Percentiles rank a stretch among this genome's conserved stretches.
These are phyloP conservation scores for Gambelia wislizenii DNA, from an alignment of 2,797 vertebrate genomes.

Conservation along the genomic window DNA sequence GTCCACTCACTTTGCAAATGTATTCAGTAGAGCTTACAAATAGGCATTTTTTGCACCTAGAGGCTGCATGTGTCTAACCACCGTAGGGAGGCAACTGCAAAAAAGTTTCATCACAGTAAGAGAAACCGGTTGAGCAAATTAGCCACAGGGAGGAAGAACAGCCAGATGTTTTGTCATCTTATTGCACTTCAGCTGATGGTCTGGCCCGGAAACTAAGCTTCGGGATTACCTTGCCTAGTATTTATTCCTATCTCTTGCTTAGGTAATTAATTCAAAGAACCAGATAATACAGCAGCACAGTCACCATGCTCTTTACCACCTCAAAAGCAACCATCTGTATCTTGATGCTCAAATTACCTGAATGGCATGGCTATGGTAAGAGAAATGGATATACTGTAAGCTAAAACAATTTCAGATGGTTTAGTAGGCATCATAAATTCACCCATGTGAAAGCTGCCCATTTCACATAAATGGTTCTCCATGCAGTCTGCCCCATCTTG, in stretches of 20 bases:
- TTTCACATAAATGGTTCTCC: background rate
- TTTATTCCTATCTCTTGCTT: conserved; percentile 12
- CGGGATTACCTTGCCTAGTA: background rate
- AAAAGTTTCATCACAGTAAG: background rate
- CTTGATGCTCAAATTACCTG: background rate
- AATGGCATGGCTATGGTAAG: background rate
- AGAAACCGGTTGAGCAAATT: conserved; percentile 4
- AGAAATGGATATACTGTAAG: background rate
- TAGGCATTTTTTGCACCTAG: background rate
- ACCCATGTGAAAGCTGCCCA: background rate
- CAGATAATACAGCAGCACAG: background rate
- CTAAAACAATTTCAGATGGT: background rate
- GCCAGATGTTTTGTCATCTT: background rate
- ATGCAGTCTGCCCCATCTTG: background rate
- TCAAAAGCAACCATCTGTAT: background rate
- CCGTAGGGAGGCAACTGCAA: background rate
- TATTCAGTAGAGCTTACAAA: background rate
- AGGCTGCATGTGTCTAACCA: background rate
- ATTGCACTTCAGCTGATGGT: background rate
- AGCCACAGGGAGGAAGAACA: background rate
- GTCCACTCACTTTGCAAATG: background rate
- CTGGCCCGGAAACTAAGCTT: background rate
- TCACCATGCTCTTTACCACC: background rate
- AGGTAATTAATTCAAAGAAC: conserved; percentile 10
- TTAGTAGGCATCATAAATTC: background rate